These are phyloP conservation scores for Tachina lurida DNA, from an alignment of 2,888 invertebrate species.

Conservation along the genomic window DNA sequence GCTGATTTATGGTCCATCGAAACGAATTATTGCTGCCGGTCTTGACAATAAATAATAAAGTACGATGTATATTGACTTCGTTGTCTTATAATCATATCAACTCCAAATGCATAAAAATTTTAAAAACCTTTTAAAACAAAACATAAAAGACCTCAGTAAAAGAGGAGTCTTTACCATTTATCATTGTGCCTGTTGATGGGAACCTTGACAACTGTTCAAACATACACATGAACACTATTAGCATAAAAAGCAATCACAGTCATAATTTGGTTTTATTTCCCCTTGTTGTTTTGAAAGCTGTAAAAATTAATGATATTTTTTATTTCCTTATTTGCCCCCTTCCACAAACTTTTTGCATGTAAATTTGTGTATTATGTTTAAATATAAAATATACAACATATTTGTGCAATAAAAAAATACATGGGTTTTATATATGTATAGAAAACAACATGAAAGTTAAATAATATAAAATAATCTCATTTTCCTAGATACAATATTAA, in stretches of 20 bases:
- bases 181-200: not conserved
- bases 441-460: not conserved
- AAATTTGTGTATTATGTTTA: not conserved
- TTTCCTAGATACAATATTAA: not conserved
- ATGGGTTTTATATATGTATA: conserved; percentile 1
- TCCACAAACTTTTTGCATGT: not conserved
- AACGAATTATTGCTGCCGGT: no score
- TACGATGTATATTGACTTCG: no score
- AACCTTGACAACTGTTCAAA: not conserved
- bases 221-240: conserved; percentile 3
- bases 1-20: no score
- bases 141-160: no score
- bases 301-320: conserved; percentile 14
- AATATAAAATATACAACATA: not conserved
- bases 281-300: conserved; percentile 12
- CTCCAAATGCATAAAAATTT: no score
- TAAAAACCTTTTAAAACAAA: no score
- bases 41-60: no score
- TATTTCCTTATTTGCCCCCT: not conserved
- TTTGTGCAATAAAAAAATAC: conserved; percentile 2
- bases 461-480: not conserved
- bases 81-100: no score
- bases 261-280: not conserved
- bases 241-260: conserved; percentile 3
- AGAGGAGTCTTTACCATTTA: not conserved